phyloP scores from a whole-genome alignment of 2,797 vertebrate species.

The Pipistrellus nathusii region DNA sequence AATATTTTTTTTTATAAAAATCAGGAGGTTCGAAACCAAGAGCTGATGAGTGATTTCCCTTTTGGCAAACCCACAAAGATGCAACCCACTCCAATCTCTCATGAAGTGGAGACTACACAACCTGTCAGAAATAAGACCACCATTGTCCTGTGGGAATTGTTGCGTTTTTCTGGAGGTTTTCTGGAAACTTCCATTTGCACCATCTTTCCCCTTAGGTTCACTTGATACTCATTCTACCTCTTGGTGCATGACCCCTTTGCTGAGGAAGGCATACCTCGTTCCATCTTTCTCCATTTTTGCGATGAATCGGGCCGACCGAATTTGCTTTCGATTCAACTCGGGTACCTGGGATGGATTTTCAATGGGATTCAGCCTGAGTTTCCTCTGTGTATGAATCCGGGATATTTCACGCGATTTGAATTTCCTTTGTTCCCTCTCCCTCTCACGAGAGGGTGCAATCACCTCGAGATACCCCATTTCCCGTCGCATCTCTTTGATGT shows the following conservation, averaged over 20 bases:
- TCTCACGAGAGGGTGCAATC: conserved; percentile 46
- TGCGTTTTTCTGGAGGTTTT: too few relatives aligned
- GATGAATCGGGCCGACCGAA: neutral
- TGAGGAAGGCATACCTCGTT: neutral
- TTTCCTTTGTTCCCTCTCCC: neutral
- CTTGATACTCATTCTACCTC: neutral
- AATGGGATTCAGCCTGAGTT: neutral
- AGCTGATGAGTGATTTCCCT: neutral
- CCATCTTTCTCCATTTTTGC: neutral
- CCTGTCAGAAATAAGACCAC: neutral
- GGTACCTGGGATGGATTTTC: neutral
- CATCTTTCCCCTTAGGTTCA: neutral
- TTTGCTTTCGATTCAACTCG: neutral
- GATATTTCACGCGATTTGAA: conserved; percentile 25
- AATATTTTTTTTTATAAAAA: neutral
- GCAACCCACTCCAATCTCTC: neutral
- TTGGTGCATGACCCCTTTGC: neutral
- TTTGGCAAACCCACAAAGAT: neutral
- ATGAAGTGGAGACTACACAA: neutral
- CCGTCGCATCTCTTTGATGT: conserved; percentile 66
- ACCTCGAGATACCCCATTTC: neutral
- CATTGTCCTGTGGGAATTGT: neutral
- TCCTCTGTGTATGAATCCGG: neutral
- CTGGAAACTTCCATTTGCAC: neutral
- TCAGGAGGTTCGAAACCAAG: neutral